A percentile compares a stretch with the other conserved stretches of the same genome.
phyloP scores from a whole-genome alignment of 2,113 vertebrate genomes.

The Antechinus stuartii region DNA sequence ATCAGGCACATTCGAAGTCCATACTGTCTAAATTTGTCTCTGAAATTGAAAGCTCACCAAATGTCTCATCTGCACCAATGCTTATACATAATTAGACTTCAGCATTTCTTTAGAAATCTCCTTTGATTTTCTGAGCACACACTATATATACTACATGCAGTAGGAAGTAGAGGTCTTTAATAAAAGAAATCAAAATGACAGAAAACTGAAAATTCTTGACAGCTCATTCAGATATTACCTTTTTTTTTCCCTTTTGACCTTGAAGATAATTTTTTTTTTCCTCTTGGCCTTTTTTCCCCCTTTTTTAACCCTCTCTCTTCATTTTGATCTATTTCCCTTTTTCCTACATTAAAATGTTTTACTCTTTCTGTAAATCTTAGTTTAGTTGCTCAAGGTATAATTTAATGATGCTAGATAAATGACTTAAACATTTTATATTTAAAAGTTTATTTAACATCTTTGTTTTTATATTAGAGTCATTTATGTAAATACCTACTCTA shows the following conservation, averaged over 20 bases:
- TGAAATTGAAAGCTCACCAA: too few species aligned
- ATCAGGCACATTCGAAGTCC: too few species aligned
- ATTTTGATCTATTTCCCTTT: background rate
- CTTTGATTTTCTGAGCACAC: slow-evolving; percentile 1
- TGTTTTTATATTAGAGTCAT: background rate
- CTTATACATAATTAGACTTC: too few species aligned
- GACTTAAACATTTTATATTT: background rate
- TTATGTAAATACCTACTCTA: background rate
- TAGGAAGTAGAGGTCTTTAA: background rate
- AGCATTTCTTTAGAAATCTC: background rate
- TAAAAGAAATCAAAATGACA: slow-evolving; percentile 32
- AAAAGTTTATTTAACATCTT: background rate
- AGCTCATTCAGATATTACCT: background rate
- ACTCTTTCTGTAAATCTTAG: too few species aligned
- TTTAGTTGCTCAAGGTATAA: too few species aligned
- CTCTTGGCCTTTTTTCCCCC: background rate
- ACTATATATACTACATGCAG: background rate
- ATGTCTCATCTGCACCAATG: too few species aligned
- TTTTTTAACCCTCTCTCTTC: background rate
- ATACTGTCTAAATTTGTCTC: too few species aligned
- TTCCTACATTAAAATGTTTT: background rate
- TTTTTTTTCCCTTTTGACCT: background rate
- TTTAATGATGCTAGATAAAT: background rate
- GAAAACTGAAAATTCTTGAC: slow-evolving; percentile 20
- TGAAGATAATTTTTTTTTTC: background rate